phyloP scores from a whole-genome alignment of 2,888 invertebrate species.

The Drosophila koepferae region DNA sequence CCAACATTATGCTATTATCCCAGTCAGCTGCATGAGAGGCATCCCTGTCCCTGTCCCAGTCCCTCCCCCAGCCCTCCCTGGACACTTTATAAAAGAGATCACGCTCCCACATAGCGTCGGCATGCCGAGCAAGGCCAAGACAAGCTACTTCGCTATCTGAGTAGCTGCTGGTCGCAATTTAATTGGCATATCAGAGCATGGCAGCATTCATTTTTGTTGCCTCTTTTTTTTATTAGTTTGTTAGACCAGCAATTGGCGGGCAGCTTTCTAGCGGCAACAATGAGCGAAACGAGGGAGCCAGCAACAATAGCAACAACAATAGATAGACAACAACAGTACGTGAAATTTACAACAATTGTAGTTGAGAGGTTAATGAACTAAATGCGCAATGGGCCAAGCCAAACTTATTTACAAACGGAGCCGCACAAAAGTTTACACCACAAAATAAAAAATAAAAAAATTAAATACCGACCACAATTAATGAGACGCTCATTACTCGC shows the following conservation, averaged over 20 bases:
- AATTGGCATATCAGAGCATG: conserved; percentile 74
- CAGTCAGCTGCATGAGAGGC: conserved; percentile 20
- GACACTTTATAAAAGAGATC: conserved; percentile 40
- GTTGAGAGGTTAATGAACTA: conserved; percentile 79
- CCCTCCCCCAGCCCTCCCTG: neutral
- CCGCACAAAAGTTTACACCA: conserved; percentile 34
- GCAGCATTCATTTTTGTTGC: conserved; percentile 50
- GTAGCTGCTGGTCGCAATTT: conserved; percentile 70
- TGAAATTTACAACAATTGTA: conserved; percentile 75
- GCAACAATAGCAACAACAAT: conserved; percentile 23
- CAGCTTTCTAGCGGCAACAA: conserved; percentile 71
- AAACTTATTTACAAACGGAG: conserved; percentile 62
- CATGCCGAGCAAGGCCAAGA: neutral
- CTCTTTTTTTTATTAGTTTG: conserved; percentile 63
- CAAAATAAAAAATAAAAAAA: conserved; percentile 9
- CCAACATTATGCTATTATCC: conserved; percentile 61
- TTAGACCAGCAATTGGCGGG: conserved; percentile 54
- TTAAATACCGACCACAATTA: conserved; percentile 49
- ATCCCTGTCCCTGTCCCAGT: neutral
- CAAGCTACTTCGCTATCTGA: conserved; percentile 21
- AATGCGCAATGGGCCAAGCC: conserved; percentile 81
- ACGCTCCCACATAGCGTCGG: conserved; percentile 54
- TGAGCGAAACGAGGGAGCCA: conserved; percentile 44
- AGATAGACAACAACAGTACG: conserved; percentile 33
- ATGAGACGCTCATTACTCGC: conserved; percentile 74